These are phyloP conservation scores for Peromyscus nudipes DNA, from an alignment of 2,797 vertebrate genomes.

Conservation along the genomic window DNA sequence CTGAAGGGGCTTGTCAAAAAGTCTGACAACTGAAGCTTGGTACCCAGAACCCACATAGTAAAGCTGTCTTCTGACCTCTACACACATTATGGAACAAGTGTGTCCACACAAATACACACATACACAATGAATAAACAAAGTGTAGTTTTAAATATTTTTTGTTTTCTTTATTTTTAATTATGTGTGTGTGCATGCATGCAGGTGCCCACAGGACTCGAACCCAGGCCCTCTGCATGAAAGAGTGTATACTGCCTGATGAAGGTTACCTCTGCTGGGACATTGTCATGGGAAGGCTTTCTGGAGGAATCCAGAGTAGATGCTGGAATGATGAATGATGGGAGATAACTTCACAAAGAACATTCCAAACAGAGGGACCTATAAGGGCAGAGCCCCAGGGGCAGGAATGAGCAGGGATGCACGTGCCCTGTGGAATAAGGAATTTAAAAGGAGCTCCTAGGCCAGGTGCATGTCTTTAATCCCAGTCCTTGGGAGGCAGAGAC, in stretches of 20 bases:
- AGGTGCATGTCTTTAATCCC: neutral
- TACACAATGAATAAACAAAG: neutral
- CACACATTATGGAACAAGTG: neutral
- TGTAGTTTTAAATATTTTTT: neutral
- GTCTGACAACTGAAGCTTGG: neutral
- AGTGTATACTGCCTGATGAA: neutral
- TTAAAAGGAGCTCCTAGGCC: neutral
- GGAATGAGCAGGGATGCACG: neutral
- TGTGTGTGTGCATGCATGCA: neutral
- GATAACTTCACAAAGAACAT: neutral
- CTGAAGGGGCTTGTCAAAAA: neutral
- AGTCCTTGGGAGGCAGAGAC: neutral
- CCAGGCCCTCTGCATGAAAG: neutral
- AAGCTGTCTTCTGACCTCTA: neutral
- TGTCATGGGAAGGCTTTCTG: neutral
- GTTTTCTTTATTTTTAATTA: neutral
- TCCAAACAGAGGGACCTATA: neutral
- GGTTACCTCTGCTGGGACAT: neutral
- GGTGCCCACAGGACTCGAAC: neutral
- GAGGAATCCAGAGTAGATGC: neutral
- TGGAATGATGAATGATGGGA: neutral
- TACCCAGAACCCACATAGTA: neutral
- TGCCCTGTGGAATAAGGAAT: neutral
- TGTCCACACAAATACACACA: neutral
- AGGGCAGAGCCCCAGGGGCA: neutral